Conservation (phyloP, 1,140 invertebrate species). For the Solenopsis fugax region DNA sequence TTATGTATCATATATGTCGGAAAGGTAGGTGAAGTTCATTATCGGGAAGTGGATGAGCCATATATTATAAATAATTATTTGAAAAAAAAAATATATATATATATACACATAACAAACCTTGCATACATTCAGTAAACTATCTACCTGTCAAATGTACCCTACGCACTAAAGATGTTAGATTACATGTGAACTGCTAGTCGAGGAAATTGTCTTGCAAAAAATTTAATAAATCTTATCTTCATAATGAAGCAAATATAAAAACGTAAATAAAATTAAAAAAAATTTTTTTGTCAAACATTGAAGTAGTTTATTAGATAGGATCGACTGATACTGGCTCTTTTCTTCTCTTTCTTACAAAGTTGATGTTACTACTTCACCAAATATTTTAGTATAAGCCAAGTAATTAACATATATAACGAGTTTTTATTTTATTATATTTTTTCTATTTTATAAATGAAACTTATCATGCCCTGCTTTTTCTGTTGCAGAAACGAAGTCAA, state of each 20-base stretch:
- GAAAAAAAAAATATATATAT: neutral
- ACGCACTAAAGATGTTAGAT: neutral
- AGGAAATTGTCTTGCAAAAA: neutral
- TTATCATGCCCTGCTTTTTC: conserved; percentile 68
- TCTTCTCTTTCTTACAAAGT: conserved; percentile 4
- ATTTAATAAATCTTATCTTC: conserved; percentile 4
- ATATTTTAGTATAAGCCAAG: neutral
- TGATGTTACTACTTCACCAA: conserved; percentile 1
- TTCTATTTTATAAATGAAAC: conserved; percentile 23
- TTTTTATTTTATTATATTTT: conserved; percentile 9
- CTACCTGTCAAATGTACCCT: neutral
- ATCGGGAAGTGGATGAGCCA: conserved; percentile 71
- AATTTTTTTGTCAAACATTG: neutral
- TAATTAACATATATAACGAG: conserved; percentile 19
- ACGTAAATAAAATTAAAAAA: neutral
- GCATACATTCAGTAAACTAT: neutral
- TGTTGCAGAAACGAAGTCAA: conserved; percentile 86
- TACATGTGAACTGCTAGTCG: neutral
- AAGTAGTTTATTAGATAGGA: conserved; percentile 9
- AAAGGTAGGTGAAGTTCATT: conserved; percentile 83
- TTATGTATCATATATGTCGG: conserved; percentile 86
- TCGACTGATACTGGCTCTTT: neutral
- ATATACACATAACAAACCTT: neutral
- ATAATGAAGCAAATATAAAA: neutral
- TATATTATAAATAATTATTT: conserved; percentile 65